These are phyloP conservation scores for Mythimna pallens DNA, from an alignment of 2,888 invertebrate genomes.

Conservation along the genomic window DNA sequence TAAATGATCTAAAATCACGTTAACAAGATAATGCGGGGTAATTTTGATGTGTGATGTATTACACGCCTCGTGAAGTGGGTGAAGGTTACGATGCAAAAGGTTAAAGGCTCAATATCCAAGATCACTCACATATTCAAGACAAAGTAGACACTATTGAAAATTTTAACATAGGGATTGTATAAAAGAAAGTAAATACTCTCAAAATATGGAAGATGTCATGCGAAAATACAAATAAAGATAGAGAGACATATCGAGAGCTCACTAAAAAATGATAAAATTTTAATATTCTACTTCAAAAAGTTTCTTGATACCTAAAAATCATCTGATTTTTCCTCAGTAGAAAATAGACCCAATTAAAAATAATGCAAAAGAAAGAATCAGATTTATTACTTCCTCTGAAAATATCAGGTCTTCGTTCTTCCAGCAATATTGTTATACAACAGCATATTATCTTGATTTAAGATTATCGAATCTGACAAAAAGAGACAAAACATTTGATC, in stretches of 20 bases:
- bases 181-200: background rate
- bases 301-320: background rate
- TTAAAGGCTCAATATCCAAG: slow-evolving; percentile 60
- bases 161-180: background rate
- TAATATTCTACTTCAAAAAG: background rate
- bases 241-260: too few species aligned
- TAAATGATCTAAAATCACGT: slow-evolving; percentile 61
- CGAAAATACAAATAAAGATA: too few species aligned
- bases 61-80: slow-evolving; percentile 62
- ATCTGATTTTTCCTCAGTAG: background rate
- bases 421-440: slow-evolving; percentile 18
- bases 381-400: slow-evolving; percentile 32
- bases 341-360: slow-evolving; percentile 12
- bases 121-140: slow-evolving; percentile 49
- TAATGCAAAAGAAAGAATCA: slow-evolving; percentile 11
- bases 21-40: slow-evolving; percentile 68
- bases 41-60: slow-evolving; percentile 68
- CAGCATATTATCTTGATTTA: background rate
- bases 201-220: background rate
- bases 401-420: slow-evolving; percentile 32
- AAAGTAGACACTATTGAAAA: background rate
- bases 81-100: slow-evolving; percentile 65
- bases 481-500: background rate
- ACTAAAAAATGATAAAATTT: background rate
- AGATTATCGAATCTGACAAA: background rate